phyloP scores from a whole-genome alignment of 2,113 vertebrate genomes.

The Leucopsar rothschildi region DNA sequence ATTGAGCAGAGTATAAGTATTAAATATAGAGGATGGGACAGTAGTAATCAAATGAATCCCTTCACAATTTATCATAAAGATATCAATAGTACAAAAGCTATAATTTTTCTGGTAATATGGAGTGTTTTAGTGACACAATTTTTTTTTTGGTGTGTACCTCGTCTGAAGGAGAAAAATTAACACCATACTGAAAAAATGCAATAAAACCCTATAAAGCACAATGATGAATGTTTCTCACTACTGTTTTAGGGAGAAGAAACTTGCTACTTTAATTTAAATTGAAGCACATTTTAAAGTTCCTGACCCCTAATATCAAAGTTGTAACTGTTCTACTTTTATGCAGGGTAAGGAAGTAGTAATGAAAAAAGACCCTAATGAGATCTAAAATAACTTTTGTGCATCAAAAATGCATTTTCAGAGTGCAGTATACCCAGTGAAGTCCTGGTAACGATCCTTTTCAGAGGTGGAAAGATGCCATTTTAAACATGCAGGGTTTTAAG shows the following conservation, averaged over 20 bases:
- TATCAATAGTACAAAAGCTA: background rate
- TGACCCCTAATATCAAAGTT: background rate
- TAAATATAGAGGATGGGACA: background rate
- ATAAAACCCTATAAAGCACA: background rate
- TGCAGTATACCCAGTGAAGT: background rate
- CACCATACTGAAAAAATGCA: background rate
- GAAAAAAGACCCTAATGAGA: background rate
- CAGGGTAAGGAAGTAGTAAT: background rate
- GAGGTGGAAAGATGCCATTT: background rate
- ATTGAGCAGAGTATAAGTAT: background rate
- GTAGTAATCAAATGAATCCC: background rate
- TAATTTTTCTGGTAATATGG: background rate
- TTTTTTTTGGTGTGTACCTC: background rate
- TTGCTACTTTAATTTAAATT: background rate
- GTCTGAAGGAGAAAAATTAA: background rate
- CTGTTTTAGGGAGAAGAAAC: background rate
- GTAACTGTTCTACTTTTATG: background rate
- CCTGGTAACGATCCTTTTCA: background rate
- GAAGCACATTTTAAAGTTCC: background rate
- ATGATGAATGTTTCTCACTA: background rate
- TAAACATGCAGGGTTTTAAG: background rate
- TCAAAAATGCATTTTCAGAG: background rate
- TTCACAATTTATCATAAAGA: background rate
- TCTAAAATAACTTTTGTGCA: background rate
- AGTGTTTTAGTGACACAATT: background rate